Evolutionary conservation across 2,888 invertebrate species (phyloP), one percentile per base, ranked within the genome.

Genomic region (Lepidocyrtoides sp.): DNA sequence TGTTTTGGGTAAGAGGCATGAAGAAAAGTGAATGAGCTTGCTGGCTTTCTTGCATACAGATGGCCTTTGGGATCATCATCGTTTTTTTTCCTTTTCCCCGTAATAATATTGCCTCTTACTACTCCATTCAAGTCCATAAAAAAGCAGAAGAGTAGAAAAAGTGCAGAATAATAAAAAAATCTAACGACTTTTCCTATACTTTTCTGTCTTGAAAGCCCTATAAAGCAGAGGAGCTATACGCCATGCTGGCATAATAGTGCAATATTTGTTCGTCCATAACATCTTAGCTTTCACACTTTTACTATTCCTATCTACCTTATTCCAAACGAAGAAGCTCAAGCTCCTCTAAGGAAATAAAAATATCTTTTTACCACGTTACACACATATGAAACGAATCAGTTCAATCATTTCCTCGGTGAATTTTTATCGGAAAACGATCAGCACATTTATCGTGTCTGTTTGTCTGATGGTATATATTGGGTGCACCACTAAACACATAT

Each of bases 31-130:
- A 84, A 84, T 84, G 69, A 72, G 51, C 84, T 54, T 54, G 36
- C 72, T 72, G n/a, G n/a, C n/a, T n/a, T n/a, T 63, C 84, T 84
- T 83, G 69, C 84, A 84, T 84, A 72, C 84, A 84, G 69, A 84
- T 84, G 84, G 84, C 84, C 72, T 72, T 72, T 84, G 48, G 84
- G 72, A 72, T 84, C 48, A 60, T 60, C 41, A n/a, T n/a, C n/a
- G n/a, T n/a, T n/a, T 60, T 81, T 54, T 51, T 60, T 69, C 17
- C 48, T 32, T n/a, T 48, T 23, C 48, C 66, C 83, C 84, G 72
- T 84, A 84, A 84, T 54, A n/a, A n/a, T n/a, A n/a, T n/a, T n/a
- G 84, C 69, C 72, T 84, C 51, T 69, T 69, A 84, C 83, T 84
- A 72, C 84, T 72, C 72, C 72, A 72, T 84, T 84, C 72, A 51